These are phyloP conservation scores for Trachops cirrhosus DNA, from an alignment of 2,797 vertebrate genomes.

Conservation along the genomic window DNA sequence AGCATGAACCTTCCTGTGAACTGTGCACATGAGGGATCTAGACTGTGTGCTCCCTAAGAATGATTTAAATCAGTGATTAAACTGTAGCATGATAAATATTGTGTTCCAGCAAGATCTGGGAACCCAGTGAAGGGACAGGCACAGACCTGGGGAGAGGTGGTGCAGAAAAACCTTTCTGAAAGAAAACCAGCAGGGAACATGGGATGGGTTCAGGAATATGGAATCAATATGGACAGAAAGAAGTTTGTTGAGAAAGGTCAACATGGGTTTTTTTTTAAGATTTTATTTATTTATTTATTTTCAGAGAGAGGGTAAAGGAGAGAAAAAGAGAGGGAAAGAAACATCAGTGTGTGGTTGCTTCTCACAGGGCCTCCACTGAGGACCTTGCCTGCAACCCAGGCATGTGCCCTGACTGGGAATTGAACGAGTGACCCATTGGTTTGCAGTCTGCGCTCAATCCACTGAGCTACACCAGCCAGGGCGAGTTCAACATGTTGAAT, in stretches of 20 bases:
- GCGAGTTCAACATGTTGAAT: neutral
- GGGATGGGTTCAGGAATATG: neutral
- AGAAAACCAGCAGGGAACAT: neutral
- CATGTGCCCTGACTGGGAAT: no score
- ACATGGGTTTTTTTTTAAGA: no score
- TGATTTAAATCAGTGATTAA: neutral
- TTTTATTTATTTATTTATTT: no score
- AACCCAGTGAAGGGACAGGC: neutral
- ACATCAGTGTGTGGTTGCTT: no score
- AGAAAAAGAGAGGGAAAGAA: no score
- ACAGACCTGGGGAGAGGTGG: rapidly evolving
- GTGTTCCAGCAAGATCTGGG: neutral
- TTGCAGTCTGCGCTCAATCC: no score
- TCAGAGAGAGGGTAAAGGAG: no score
- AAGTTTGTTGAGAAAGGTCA: neutral
- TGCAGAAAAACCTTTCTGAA: neutral
- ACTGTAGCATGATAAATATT: neutral
- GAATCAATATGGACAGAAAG: neutral
- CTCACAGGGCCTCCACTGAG: no score
- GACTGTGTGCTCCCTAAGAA: neutral
- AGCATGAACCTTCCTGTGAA: neutral
- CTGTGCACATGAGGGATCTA: neutral
- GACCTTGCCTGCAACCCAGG: no score
- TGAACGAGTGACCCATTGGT: no score
- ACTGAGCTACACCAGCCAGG: no score